Conservation (phyloP, 2,888 invertebrate genomes). For the Oscheius sp. region DNA sequence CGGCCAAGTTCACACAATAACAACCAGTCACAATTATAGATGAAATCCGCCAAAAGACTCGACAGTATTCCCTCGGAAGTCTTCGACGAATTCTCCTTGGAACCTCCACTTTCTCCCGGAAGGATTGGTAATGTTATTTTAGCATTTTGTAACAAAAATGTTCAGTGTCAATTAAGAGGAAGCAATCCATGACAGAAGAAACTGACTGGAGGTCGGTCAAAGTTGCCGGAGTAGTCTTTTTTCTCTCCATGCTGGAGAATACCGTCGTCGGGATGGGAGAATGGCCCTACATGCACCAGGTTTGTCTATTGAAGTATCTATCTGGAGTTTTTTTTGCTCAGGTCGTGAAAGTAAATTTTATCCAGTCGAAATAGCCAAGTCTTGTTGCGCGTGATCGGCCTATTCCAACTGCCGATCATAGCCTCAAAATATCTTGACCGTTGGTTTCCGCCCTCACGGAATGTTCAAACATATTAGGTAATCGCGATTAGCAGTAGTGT, state of each 20-base stretch:
- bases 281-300: slow-evolving; percentile 56
- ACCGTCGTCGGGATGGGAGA: slow-evolving; percentile 58
- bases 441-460: neutral
- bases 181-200: neutral
- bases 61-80: neutral
- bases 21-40: neutral
- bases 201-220: slow-evolving; percentile 43
- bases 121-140: neutral
- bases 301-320: slow-evolving; percentile 1
- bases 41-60: neutral
- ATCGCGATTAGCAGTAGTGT: neutral
- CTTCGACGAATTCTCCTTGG: slow-evolving; percentile 17
- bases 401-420: too few species aligned
- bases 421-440: neutral
- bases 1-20: too few species aligned
- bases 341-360: too few species aligned
- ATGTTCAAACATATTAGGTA: neutral
- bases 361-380: too few species aligned
- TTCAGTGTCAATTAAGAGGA: slow-evolving; percentile 7
- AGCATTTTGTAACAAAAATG: neutral
- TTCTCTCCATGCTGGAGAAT: slow-evolving; percentile 55
- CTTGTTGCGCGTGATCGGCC: too few species aligned
- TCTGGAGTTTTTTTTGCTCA: too few species aligned
- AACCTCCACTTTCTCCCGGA: slow-evolving; percentile 19
- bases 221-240: slow-evolving; percentile 47